Evolutionary conservation across 2,888 invertebrate genomes (phyloP), one percentile per base, ranked within the genome.

Genomic region (Aphrophora alni): DNA sequence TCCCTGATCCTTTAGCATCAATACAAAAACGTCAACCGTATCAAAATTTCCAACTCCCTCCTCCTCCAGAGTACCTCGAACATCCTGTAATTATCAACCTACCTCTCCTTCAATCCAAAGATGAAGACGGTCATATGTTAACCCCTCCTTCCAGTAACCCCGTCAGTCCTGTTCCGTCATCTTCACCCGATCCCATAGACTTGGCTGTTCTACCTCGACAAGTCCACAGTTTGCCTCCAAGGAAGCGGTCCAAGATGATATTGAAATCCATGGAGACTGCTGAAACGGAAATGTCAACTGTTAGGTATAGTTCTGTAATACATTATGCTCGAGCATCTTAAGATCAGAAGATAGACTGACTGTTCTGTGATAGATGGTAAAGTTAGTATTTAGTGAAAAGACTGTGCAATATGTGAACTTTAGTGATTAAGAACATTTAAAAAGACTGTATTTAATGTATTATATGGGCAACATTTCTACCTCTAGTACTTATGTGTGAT

Each of bases 191-290:
- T 85, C 90, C 91, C 76, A 88, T 91, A 73, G 90, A 90, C 69
- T 87, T 90, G 86, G 87, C 90, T 71, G 88, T 90, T 84, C 78
- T 78, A 70, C 68, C 75, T 28, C 44, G 91, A 27, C 92, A 93
- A 86, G 90, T 90, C 80, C 90, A 90, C 87, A 94, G 93, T 81
- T 88, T 95, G 83, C 96, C 96, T 4, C 92, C 94, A 4, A 90
- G 95, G 82, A 96, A 96, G 88, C 91, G 96, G 17, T 91, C 90
- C 82, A 95, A 94, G 88, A 92, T 95, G 91, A 95, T 93, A 87
- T 91, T 91, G 88, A 93, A 92, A 89, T 93, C 90, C 86, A 93
- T 90, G 93, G 91, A 91, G 84, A 87, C 86, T 81, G 88, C 88
- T 44, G 86, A 87, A 69, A 87, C 86, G 8, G 87, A 88, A 17